Percentiles rank a stretch among this genome's conserved stretches.
These are phyloP conservation scores for Patella ulyssiponensis DNA, from an alignment of 2,888 invertebrate species.

Conservation along the genomic window DNA sequence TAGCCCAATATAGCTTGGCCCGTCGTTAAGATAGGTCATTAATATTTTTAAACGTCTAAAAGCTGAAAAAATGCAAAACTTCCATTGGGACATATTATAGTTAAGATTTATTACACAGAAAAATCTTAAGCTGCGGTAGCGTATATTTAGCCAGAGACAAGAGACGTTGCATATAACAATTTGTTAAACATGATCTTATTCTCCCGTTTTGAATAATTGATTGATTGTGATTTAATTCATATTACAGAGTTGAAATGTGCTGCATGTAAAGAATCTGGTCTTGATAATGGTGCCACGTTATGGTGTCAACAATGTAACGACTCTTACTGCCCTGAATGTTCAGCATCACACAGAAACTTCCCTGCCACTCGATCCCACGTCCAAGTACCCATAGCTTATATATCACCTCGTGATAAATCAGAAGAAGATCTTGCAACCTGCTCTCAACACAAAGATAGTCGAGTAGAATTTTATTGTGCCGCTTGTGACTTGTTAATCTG, in stretches of 20 bases:
- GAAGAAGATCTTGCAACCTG: neutral
- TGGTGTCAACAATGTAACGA: constrained; percentile 9
- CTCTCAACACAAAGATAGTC: neutral
- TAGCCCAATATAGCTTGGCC: too few relatives aligned
- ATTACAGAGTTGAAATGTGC: constrained; percentile 2
- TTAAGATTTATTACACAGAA: too few relatives aligned
- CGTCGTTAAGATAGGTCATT: too few relatives aligned
- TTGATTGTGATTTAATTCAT: too few relatives aligned
- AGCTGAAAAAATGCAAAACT: too few relatives aligned
- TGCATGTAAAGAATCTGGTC: neutral
- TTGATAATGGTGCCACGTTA: neutral
- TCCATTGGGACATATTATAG: too few relatives aligned
- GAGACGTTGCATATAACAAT: too few relatives aligned
- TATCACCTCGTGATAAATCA: neutral
- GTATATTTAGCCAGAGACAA: too few relatives aligned
- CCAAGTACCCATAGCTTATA: constrained; percentile 7
- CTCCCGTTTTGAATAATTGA: too few relatives aligned
- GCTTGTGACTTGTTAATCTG: neutral
- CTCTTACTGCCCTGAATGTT: neutral
- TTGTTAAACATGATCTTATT: too few relatives aligned
- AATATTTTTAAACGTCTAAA: too few relatives aligned
- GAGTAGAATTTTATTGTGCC: constrained; percentile 2
- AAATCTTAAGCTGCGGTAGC: too few relatives aligned
- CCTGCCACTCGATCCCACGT: neutral
- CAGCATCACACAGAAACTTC: neutral